Evolutionary conservation across 2,113 vertebrate genomes (phyloP).

Genomic region (Euleptes europaea): DNA sequence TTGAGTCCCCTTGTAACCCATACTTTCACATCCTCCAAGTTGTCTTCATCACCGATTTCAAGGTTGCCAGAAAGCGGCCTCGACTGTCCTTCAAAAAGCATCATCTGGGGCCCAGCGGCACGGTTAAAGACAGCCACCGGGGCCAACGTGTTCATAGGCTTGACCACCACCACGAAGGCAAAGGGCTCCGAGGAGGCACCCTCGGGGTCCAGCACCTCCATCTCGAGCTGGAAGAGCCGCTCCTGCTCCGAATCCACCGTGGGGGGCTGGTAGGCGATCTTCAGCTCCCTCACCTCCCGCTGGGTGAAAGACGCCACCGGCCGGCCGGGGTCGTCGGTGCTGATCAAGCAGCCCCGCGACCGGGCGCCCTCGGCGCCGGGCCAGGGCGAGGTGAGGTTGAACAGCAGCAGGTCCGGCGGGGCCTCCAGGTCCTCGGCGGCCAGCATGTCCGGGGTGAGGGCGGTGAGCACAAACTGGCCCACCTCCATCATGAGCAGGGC

Average conservation of each 20-base stretch:
- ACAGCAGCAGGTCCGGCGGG: conserved; percentile 52
- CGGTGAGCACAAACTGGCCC: conserved; percentile 55
- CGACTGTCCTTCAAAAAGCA: conserved; percentile 82
- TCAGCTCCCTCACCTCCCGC: conserved; percentile 75
- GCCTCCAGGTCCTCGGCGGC: conserved; percentile 65
- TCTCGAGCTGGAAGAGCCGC: conserved; percentile 79
- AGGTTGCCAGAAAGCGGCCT: conserved; percentile 76
- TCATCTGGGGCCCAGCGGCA: conserved; percentile 69
- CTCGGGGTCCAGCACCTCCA: conserved; percentile 79
- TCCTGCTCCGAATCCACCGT: conserved; percentile 71
- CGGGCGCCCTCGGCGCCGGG: not conserved
- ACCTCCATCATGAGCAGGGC: conserved; percentile 64
- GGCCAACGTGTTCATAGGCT: conserved; percentile 81
- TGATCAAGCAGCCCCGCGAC: conserved; percentile 72
- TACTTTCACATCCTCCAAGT: conserved; percentile 77
- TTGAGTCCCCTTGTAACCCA: conserved; percentile 74
- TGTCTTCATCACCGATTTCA: conserved; percentile 81
- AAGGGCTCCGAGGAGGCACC: conserved; percentile 80
- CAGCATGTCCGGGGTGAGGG: conserved; percentile 59
- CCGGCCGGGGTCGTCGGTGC: conserved; percentile 78
- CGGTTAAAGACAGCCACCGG: conserved; percentile 73
- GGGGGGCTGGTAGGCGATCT: conserved; percentile 82
- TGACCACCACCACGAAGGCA: conserved; percentile 81
- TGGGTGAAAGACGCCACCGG: conserved; percentile 79
- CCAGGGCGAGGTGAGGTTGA: conserved; percentile 56